Evolutionary conservation across 2,797 vertebrate genomes (phyloP).

Genomic region (Thaleichthys pacificus): DNA sequence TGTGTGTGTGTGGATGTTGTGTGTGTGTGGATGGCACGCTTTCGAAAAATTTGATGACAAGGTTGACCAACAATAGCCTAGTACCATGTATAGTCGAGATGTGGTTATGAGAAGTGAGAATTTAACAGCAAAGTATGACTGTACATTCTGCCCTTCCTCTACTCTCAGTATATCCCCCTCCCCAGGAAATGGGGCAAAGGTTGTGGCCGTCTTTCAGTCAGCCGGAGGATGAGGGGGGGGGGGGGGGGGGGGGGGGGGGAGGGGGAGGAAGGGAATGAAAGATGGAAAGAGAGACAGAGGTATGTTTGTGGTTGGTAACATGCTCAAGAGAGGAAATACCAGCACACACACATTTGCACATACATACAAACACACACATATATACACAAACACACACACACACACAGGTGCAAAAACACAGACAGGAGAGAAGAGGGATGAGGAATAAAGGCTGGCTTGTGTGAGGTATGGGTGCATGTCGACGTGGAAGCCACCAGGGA

Average conservation of each 20-base stretch:
- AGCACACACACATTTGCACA: slow-evolving; percentile 13
- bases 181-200: not conserved
- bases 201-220: not conserved
- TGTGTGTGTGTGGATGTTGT: no score
- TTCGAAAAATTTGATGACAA: no score
- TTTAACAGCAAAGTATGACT: no score
- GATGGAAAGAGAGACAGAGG: slow-evolving; percentile 18
- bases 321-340: slow-evolving; percentile 33
- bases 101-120: no score
- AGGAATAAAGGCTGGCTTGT: slow-evolving; percentile 78
- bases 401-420: slow-evolving; percentile 74
- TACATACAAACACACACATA: slow-evolving; percentile 7
- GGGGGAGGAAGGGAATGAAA: slow-evolving; percentile 5
- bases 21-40: no score
- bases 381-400: slow-evolving; percentile 9
- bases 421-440: slow-evolving; percentile 59
- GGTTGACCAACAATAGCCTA: no score
- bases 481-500: slow-evolving; percentile 27
- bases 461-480: slow-evolving; percentile 62
- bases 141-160: no score
- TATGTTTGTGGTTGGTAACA: slow-evolving; percentile 42
- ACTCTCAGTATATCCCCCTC: not conserved
- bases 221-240: not conserved
- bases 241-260: not conserved
- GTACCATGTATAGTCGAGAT: no score